Percentiles rank a stretch among this genome's conserved stretches.
Conservation (phyloP, 2,113 vertebrate species). For the Melanerpes formicivorus region DNA sequence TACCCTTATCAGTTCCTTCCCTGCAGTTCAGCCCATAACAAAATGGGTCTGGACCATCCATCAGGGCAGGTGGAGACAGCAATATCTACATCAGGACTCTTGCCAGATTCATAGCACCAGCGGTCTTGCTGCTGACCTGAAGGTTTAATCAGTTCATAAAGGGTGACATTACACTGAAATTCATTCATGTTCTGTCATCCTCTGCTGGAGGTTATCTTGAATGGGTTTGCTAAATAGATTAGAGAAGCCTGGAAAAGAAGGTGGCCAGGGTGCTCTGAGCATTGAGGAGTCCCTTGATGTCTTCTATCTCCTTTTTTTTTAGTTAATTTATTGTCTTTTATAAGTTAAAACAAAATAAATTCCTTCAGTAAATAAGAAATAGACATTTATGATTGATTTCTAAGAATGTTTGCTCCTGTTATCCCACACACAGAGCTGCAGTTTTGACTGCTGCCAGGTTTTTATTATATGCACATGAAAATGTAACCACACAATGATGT, state of each 20-base stretch:
- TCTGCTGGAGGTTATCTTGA: neutral
- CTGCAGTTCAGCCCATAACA: neutral
- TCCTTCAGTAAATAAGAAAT: neutral
- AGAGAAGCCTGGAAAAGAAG: neutral
- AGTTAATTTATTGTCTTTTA: neutral
- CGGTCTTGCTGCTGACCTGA: neutral
- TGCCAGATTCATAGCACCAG: neutral
- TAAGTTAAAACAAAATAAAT: neutral
- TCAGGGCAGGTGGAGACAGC: neutral
- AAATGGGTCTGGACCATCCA: neutral
- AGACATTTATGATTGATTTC: neutral
- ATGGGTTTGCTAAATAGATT: neutral
- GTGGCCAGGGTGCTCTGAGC: neutral
- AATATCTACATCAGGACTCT: neutral
- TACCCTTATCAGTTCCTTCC: neutral
- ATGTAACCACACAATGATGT: neutral
- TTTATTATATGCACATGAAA: neutral
- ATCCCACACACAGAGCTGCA: neutral
- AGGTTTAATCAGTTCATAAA: neutral
- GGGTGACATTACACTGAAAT: neutral
- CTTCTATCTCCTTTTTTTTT: neutral
- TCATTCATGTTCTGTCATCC: neutral
- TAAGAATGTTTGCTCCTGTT: neutral
- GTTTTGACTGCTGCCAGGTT: conserved; percentile 16
- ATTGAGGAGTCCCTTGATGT: neutral